Evolutionary conservation across 30 jellyfish, hydroid and myxozoan species (phyloP), one percentile per base, ranked within the genome.

Genomic region (Turritopsis rubra): DNA sequence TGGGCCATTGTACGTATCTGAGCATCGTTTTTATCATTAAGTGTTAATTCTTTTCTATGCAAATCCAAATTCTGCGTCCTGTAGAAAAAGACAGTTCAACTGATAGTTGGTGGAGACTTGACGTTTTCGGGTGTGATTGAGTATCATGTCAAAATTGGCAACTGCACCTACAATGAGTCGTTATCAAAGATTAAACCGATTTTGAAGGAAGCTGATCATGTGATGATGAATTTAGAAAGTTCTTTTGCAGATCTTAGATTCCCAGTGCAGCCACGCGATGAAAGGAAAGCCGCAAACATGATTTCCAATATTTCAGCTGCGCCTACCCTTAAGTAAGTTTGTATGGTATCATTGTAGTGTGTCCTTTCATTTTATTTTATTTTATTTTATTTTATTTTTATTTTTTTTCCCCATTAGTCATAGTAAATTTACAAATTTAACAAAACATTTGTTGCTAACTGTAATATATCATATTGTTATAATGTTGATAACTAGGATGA

Each of bases 131-230:
- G 77, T 9, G 21, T 68, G 19, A 68, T 68, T 68, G 30, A 68
- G 30, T 68, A 68, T 27, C 77, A 68, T 22, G 77, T 23, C 30
- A 23, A 27, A 27, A 23, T 17, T 1, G 30, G 77, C 16, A 68
- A 68, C 77, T 68, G 77, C 77, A 68, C 77, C 28, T 68, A 0
- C 19, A 68, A 68, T 68, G 8, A 68, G 28, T 68, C 77, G 28
- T 68, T 68, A n/a, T 68, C 77, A 8, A 1, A 68, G 77, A 23
- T 68, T 68, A 68, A 19, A 27, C 77, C 16, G 19, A 9, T n/a
- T 22, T 68, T 68, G 16, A 68, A 23, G 21, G 77, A 68, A 19
- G 1, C 77, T 8, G 77, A 68, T 1, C 77, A 68, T 27, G 77
- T 68, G 1, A 68, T 68, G 9, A 22, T 68, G 30, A 68, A 68